Evolutionary conservation across 2,113 vertebrate genomes (phyloP), one percentile per base, ranked within the genome.

Genomic region (Centropus unirufus): DNA sequence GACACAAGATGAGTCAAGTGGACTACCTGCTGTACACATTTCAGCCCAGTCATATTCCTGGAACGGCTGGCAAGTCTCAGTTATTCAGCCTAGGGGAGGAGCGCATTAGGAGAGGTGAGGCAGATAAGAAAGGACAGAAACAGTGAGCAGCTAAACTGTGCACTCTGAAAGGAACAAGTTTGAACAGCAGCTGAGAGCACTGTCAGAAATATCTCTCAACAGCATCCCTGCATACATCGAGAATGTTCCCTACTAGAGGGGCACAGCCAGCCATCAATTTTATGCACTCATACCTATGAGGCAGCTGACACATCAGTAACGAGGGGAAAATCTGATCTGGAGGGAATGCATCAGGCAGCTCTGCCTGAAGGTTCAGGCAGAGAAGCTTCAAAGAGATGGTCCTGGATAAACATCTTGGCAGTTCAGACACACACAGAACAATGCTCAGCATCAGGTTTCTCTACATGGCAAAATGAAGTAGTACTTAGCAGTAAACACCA

Each of bases 211-310:
- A 23, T 69, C 26, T 52, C 49, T 70, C n/a, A 29, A 14, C 15
- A 34, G 13, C 18, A 52, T 3, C 34, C 24, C 24, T 34, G 16
- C 44, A 24, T 5, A 68, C 12, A 78, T 15, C 27, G 72, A 70
- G 36, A 89, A n/a, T 2, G 4, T 13, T 66, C 13, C 61, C 63
- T 12, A 3, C 24, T 46, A 27, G 55, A 74, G 29, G 8, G 30
- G 12, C 22, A 85, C 5, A 68, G 52, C 16, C 57, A 70, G 6
- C 7, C 21, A 13, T 15, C 0, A 0, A 9, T n/a, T 46, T 46
- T 20, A 12, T 3, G 19, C 21, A 13, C n/a, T 36, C 17, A 21
- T 5, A 49, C 17, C 40, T 51, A 12, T 0, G 1, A 62, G 2
- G 4, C n/a, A 77, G 64, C 46, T 27, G 55, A 77, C 23, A 40